Conservation (phyloP, 64 coral and sea anemone species). For the Exaiptasia diaphana region DNA sequence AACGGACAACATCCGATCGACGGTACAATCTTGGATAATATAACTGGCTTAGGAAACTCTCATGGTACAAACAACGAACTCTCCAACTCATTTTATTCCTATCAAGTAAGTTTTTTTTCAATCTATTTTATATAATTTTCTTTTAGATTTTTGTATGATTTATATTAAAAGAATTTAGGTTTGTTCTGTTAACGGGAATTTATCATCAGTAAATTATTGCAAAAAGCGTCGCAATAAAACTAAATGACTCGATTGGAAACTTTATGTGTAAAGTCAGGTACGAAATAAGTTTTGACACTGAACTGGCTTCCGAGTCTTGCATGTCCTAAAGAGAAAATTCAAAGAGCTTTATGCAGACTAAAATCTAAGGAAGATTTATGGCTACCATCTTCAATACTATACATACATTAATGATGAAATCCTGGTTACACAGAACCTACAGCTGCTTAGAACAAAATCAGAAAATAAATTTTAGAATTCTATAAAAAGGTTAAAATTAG, state of each 20-base stretch:
- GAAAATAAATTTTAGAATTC: conserved; percentile 33
- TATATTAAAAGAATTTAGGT: conserved; percentile 8
- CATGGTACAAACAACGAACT: conserved; percentile 82
- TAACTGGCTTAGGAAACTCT: conserved; percentile 85
- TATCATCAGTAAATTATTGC: background rate
- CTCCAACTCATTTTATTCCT: conserved; percentile 84
- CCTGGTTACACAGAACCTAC: conserved; percentile 54
- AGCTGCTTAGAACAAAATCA: conserved; percentile 80
- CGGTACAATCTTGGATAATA: conserved; percentile 86
- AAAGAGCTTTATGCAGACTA: too few relatives aligned
- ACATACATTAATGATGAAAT: conserved; percentile 97
- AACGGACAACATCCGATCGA: conserved; percentile 78
- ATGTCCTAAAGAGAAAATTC: conserved; percentile 1
- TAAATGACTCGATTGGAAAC: background rate
- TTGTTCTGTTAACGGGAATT: conserved; percentile 11
- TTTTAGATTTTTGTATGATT: background rate
- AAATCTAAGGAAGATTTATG: too few relatives aligned
- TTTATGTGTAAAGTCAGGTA: background rate
- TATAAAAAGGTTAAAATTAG: background rate
- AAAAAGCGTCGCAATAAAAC: too few relatives aligned
- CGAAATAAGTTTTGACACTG: background rate
- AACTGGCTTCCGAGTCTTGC: background rate
- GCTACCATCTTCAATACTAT: conserved; percentile 68
- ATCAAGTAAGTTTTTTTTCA: conserved; percentile 65
- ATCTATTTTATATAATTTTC: background rate